Conservation (phyloP, 2,888 invertebrate species). For the Watsonalla cultraria region DNA sequence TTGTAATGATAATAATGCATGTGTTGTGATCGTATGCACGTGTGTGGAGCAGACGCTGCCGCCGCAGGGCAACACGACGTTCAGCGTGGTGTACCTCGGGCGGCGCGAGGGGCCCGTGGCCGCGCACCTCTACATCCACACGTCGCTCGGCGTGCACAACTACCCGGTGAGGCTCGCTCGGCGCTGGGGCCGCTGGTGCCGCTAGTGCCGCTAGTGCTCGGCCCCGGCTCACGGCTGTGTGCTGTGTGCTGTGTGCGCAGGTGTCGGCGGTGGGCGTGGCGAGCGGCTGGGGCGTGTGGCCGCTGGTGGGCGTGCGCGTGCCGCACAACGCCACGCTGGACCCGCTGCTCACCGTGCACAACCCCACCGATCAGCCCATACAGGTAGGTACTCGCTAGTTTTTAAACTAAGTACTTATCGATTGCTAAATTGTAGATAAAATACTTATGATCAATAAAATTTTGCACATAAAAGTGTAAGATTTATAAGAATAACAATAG, state of each 20-base stretch:
- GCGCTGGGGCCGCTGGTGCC: background rate
- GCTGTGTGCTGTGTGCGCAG: constrained; percentile 65
- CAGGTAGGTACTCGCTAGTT: constrained; percentile 79
- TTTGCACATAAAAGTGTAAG: no score
- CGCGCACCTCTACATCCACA: constrained; percentile 94
- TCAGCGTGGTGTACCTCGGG: constrained; percentile 97
- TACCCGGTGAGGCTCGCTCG: constrained; percentile 82
- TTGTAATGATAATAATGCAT: background rate
- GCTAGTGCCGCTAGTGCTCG: background rate
- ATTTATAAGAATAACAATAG: no score
- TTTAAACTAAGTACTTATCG: no score
- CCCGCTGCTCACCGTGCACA: constrained; percentile 94
- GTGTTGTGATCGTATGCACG: background rate
- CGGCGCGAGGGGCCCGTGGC: constrained; percentile 92
- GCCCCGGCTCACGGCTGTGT: background rate
- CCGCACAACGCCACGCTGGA: constrained; percentile 95
- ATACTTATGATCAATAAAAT: no score
- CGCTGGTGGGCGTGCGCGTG: constrained; percentile 92
- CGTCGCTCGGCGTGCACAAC: constrained; percentile 94
- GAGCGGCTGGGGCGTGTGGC: constrained; percentile 94
- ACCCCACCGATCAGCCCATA: constrained; percentile 92
- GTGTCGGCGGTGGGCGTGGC: constrained; percentile 91
- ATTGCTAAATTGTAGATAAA: no score
- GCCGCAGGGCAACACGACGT: constrained; percentile 94
- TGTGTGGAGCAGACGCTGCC: constrained; percentile 83